Percentiles rank a stretch among this genome's conserved stretches.
Conservation (phyloP, 2,888 invertebrate genomes). For the Perizoma affinitatum region DNA sequence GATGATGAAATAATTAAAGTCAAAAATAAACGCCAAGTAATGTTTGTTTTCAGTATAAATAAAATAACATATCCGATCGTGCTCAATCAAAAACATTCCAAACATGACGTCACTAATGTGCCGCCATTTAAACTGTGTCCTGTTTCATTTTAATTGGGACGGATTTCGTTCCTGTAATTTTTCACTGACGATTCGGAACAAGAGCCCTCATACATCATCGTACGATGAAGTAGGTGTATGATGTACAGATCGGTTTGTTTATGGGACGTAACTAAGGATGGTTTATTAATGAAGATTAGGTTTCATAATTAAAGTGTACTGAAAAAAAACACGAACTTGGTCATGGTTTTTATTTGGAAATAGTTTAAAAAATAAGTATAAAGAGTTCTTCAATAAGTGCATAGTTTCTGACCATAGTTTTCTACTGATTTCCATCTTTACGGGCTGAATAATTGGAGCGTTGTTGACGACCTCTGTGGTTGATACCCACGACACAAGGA, state of each 20-base stretch:
- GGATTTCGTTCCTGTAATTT: slow-evolving; percentile 60
- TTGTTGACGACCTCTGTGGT: too few relatives aligned
- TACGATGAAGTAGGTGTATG: slow-evolving; percentile 57
- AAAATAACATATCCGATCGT: neutral
- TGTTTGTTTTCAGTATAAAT: neutral
- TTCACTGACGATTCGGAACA: slow-evolving; percentile 44
- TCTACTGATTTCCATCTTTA: too few relatives aligned
- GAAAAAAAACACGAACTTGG: too few relatives aligned
- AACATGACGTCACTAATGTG: slow-evolving; percentile 48
- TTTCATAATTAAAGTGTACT: neutral
- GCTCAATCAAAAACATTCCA: slow-evolving; percentile 31
- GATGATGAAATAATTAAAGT: too few relatives aligned
- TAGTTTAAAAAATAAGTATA: too few relatives aligned
- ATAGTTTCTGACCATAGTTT: too few relatives aligned
- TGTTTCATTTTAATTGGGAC: slow-evolving; percentile 75
- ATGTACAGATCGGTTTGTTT: slow-evolving; percentile 59
- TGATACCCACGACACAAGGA: too few relatives aligned
- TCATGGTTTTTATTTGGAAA: too few relatives aligned
- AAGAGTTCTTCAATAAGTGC: too few relatives aligned
- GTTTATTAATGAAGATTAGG: neutral
- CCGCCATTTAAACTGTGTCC: slow-evolving; percentile 54
- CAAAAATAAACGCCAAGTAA: too few relatives aligned
- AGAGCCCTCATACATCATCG: slow-evolving; percentile 43
- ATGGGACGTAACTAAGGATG: slow-evolving; percentile 3
- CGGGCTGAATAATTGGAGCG: too few relatives aligned